These are phyloP conservation scores for Lethrus apterus DNA, from an alignment of 1,140 invertebrate species.

Conservation along the genomic window DNA sequence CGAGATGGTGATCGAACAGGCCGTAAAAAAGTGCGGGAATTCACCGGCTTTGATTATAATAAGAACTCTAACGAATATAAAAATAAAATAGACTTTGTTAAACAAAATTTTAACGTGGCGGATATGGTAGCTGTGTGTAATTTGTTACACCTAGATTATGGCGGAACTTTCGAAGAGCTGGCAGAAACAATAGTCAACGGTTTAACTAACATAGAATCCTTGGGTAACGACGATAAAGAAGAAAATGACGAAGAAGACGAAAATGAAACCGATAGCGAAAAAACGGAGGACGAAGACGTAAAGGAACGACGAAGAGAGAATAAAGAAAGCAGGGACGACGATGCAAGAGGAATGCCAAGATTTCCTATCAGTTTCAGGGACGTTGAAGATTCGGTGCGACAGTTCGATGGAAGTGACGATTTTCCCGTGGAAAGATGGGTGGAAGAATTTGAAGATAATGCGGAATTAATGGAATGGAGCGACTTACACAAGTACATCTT, in stretches of 20 bases:
- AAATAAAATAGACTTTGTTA: not conserved
- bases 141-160: constrained; percentile 1
- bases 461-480: constrained; percentile 15
- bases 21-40: not conserved
- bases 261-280: not conserved
- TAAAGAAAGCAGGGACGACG: not conserved
- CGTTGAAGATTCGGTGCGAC: constrained; percentile 17
- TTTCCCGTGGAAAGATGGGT: constrained; percentile 19
- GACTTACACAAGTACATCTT: constrained; percentile 21
- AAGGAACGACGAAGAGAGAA: not conserved
- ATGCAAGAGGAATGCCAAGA: not conserved
- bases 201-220: not conserved
- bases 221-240: too few relatives aligned
- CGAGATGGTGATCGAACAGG: not conserved
- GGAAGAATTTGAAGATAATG: constrained; percentile 19
- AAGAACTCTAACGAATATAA: not conserved
- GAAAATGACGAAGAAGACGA: too few relatives aligned
- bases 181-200: not conserved
- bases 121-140: constrained; percentile 5
- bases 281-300: not conserved
- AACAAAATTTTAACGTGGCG: not conserved
- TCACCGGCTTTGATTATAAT: not conserved
- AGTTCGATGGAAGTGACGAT: constrained; percentile 17
- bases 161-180: not conserved
- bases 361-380: constrained; percentile 14